Evolutionary conservation across 2,797 vertebrate genomes (phyloP).

Genomic region (Anisognathus igniventris): DNA sequence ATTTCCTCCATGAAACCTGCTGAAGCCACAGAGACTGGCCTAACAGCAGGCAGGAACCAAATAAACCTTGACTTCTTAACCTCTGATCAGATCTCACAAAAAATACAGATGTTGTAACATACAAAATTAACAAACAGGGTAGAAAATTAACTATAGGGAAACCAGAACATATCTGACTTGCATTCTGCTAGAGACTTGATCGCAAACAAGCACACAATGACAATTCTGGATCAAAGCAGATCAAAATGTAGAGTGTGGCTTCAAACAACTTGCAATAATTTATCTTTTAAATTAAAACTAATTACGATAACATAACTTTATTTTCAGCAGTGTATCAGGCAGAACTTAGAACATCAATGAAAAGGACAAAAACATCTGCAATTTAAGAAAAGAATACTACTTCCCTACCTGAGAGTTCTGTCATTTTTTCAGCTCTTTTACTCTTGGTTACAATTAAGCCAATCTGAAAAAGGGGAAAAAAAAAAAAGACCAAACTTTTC

Average conservation of each 20-base stretch:
- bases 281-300: background rate
- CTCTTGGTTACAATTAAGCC: slow-evolving; percentile 93
- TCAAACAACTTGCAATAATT: background rate
- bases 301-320: background rate
- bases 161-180: background rate
- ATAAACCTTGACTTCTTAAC: background rate
- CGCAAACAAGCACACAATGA: fast-evolving
- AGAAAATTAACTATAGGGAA: background rate
- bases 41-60: background rate
- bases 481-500: background rate
- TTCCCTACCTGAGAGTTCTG: slow-evolving; percentile 89
- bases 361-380: background rate
- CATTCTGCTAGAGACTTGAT: background rate
- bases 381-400: background rate
- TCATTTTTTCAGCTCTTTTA: slow-evolving; percentile 95
- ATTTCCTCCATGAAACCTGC: background rate
- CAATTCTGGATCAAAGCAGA: background rate
- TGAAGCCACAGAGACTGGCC: background rate
- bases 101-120: background rate
- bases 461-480: slow-evolving; percentile 76
- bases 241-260: background rate
- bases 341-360: fast-evolving
- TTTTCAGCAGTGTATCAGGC: background rate
- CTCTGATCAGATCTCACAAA: background rate
- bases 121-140: background rate